phyloP scores from a whole-genome alignment of 2,888 invertebrate genomes.

The Polydrusus tereticollis region DNA sequence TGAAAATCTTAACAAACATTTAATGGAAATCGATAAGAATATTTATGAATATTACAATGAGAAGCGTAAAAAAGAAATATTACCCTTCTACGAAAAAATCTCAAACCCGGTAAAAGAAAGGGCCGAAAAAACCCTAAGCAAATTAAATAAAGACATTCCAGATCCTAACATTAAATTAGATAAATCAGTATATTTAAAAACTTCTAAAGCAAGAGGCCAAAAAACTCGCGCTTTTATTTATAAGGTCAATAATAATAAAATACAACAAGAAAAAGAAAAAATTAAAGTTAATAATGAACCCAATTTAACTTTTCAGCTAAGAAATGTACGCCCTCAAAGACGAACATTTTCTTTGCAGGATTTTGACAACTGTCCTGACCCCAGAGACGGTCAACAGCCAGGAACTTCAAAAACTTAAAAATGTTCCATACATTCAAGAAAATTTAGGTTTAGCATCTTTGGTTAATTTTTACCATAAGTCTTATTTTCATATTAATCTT shows the following conservation, averaged over 20 bases:
- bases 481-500: too few relatives aligned
- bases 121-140: too few relatives aligned
- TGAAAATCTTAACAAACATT: slow-evolving; percentile 33
- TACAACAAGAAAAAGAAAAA: slow-evolving; percentile 8
- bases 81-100: slow-evolving; percentile 26
- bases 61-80: slow-evolving; percentile 23
- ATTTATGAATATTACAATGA: slow-evolving; percentile 22
- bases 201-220: background rate
- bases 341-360: too few relatives aligned
- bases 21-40: slow-evolving; percentile 22
- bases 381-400: too few relatives aligned
- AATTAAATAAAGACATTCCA: slow-evolving; percentile 5
- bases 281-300: slow-evolving; percentile 1
- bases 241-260: background rate
- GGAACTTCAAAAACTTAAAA: too few relatives aligned
- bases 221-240: slow-evolving; percentile 1
- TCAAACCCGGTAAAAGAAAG: slow-evolving; percentile 4
- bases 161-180: background rate
- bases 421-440: too few relatives aligned
- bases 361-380: too few relatives aligned
- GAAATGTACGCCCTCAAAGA: too few relatives aligned
- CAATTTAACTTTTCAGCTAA: too few relatives aligned
- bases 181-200: slow-evolving; percentile 8
- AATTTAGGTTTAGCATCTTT: too few relatives aligned
- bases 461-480: too few relatives aligned